These are phyloP conservation scores for Hemicordylus capensis DNA, from an alignment of 2,113 vertebrate species.

Conservation along the genomic window DNA sequence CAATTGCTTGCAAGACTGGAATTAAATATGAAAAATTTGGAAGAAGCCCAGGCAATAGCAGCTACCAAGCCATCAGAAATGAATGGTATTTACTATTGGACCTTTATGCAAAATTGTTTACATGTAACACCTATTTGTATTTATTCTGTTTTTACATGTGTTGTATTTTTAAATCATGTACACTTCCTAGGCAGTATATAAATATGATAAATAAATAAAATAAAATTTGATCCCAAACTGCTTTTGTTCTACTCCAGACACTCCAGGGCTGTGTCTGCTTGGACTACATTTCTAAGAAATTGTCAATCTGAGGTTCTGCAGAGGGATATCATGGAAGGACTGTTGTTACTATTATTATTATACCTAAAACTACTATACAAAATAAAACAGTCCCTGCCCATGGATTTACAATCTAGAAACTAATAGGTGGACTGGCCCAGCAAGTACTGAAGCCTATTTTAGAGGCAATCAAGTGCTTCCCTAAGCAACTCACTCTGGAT, in stretches of 20 bases:
- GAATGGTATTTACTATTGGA: conserved; percentile 6
- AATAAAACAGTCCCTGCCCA: neutral
- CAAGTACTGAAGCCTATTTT: neutral
- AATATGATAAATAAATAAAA: too few species aligned
- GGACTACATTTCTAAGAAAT: neutral
- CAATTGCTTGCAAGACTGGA: neutral
- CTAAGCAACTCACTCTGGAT: neutral
- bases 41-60: neutral
- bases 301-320: neutral
- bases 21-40: conserved; percentile 19
- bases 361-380: neutral
- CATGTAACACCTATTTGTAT: neutral
- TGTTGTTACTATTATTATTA: neutral
- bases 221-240: neutral
- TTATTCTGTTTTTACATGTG: too few species aligned
- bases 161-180: too few species aligned
- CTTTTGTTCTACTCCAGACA: neutral
- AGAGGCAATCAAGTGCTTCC: neutral
- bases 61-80: conserved; percentile 15
- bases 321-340: neutral
- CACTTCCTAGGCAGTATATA: too few species aligned
- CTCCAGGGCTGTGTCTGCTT: neutral
- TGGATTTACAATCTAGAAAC: neutral
- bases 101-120: neutral
- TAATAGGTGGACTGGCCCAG: neutral